Percentiles rank a stretch among this genome's conserved stretches.
phyloP scores from a whole-genome alignment of 2,113 vertebrate genomes.

The Protomyctophum bolini region DNA sequence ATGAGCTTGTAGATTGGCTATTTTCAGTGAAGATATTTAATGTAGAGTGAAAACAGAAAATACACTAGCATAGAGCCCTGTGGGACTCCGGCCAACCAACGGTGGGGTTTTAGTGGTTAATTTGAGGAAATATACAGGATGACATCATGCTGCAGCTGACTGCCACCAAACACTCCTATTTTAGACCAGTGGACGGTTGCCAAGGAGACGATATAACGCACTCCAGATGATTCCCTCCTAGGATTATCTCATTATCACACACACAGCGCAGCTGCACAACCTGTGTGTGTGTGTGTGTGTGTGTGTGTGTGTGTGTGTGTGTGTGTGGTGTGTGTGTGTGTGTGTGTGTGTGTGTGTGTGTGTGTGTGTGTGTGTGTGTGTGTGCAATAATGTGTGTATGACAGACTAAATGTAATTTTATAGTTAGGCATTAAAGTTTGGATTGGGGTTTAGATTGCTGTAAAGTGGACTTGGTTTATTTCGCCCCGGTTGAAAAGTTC shows the following conservation, averaged over 20 bases:
- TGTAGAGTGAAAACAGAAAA: too few relatives aligned
- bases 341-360: not conserved
- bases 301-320: constrained; percentile 5
- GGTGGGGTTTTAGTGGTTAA: constrained; percentile 23
- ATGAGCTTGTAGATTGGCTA: too few relatives aligned
- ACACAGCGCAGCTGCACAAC: constrained; percentile 60
- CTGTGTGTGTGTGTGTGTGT: not conserved
- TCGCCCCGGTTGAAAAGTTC: constrained; percentile 8
- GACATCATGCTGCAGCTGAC: constrained; percentile 77
- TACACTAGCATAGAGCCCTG: too few relatives aligned
- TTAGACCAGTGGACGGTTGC: constrained; percentile 67
- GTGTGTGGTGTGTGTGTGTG: constrained; percentile 4
- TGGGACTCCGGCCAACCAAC: too few relatives aligned
- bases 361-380: constrained; percentile 32
- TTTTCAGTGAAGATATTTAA: too few relatives aligned
- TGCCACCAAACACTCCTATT: constrained; percentile 67
- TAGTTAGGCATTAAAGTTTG: constrained; percentile 69
- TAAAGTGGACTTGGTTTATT: constrained; percentile 60
- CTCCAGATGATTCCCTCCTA: constrained; percentile 73
- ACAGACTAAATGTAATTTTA: constrained; percentile 69
- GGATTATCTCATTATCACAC: constrained; percentile 77
- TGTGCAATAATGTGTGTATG: constrained; percentile 69
- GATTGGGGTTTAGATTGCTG: constrained; percentile 62
- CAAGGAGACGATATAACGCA: constrained; percentile 73
- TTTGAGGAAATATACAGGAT: constrained; percentile 71